phyloP scores from a whole-genome alignment of 2,113 vertebrate genomes.

The Etheostoma cragini region DNA sequence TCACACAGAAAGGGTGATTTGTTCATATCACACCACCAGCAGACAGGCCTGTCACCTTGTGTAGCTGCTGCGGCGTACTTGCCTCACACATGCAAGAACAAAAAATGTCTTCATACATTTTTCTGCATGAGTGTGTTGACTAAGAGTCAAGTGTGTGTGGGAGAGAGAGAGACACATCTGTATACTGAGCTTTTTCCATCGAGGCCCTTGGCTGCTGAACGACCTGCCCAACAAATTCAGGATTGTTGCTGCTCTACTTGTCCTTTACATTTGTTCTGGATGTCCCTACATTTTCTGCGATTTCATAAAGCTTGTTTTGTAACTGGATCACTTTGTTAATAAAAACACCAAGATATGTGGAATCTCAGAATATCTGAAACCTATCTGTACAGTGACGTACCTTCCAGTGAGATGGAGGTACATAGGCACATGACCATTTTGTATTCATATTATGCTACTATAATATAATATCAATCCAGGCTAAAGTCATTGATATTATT shows the following conservation, averaged over 20 bases:
- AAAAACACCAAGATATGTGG: background rate
- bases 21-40: constrained; percentile 67
- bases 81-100: constrained; percentile 19
- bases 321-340: background rate
- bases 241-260: background rate
- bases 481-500: too few relatives aligned
- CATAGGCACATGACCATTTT: too few relatives aligned
- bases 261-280: background rate
- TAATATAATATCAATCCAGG: too few relatives aligned
- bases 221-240: constrained; percentile 6
- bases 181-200: background rate
- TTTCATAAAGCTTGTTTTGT: background rate
- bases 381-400: background rate
- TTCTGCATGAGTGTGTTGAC: background rate
- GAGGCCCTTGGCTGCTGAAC: background rate
- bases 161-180: background rate
- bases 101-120: background rate
- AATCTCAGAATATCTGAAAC: background rate
- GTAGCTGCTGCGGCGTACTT: constrained; percentile 54
- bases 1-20: constrained; percentile 37
- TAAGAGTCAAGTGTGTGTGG: background rate
- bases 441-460: too few relatives aligned
- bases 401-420: too few relatives aligned
- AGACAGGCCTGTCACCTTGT: constrained; percentile 55
- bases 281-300: background rate